A percentile compares a stretch with the other conserved stretches of the same genome.
These are phyloP conservation scores for Ia io DNA, from an alignment of 2,113 vertebrate genomes.

Conservation along the genomic window DNA sequence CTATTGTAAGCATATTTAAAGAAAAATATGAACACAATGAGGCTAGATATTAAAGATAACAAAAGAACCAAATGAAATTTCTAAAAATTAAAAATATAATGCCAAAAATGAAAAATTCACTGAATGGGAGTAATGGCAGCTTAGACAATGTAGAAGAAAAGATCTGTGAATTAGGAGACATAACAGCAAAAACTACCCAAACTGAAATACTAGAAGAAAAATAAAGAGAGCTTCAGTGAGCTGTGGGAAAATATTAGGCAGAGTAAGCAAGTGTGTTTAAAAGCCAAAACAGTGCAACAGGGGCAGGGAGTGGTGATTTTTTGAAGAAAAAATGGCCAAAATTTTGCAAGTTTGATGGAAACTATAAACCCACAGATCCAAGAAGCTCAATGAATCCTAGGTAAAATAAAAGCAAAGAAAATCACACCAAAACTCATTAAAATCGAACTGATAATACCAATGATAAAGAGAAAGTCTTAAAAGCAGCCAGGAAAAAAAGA, in stretches of 20 bases:
- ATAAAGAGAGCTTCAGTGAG: slow-evolving; percentile 18
- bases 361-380: slow-evolving; percentile 9
- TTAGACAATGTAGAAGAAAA: slow-evolving; percentile 21
- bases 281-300: not conserved
- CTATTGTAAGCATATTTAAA: slow-evolving; percentile 37
- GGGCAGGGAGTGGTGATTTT: not conserved
- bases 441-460: slow-evolving; percentile 14
- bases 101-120: not conserved
- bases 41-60: not conserved
- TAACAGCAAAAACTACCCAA: slow-evolving; percentile 4
- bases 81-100: slow-evolving; percentile 27
- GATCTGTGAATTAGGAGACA: not conserved
- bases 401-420: slow-evolving; percentile 40
- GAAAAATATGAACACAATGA: slow-evolving; percentile 16
- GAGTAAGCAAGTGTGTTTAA: not conserved
- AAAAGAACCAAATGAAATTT: not conserved
- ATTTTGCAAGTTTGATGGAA: slow-evolving; percentile 10
- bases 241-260: not conserved
- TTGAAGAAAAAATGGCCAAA: not conserved
- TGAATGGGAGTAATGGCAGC: not conserved
- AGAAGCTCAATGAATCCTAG: slow-evolving; percentile 16
- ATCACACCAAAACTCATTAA: slow-evolving; percentile 4
- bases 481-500: slow-evolving; percentile 36
- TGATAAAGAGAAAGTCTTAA: slow-evolving; percentile 8
- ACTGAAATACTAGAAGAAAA: slow-evolving; percentile 16